Base-by-base conservation (phyloP, 2,888 invertebrate species). In the Blastobasis lacticolella region DNA sequence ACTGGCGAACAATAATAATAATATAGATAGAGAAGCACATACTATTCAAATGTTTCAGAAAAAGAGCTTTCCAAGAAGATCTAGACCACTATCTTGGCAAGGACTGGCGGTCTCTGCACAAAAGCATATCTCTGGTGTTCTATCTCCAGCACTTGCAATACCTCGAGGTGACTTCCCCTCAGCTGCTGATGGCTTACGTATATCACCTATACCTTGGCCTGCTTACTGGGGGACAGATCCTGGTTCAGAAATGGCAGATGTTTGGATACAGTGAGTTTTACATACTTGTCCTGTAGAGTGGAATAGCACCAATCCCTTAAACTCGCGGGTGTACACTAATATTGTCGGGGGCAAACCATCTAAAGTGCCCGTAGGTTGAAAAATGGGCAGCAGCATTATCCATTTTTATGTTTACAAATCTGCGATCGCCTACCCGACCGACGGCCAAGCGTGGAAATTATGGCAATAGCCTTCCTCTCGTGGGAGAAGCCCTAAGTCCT, bases 141-240 rank as follows among this genome's bases (percentile, higher is more conserved):
- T 95, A 95, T 67, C 64, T 95, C 44, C 88, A 90, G 47, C 93
- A 94, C 64, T 77, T 95, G 45, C 78, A 90, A 60, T 85, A 90
- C 53, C 75, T 94, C 6, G 91, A 93, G 66, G 84, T 89, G 50
- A 79, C 89, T 51, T 80, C 75, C 41, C 90, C 90, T 1, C 68
- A 71, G 50, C 73, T 94, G n/a, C 78, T 95, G 7, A 88, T 94
- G 72, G 94, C 94, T 0, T 95, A 94, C 70, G 91, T 94, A 7
- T 95, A 94, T 69, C 95, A 95, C 70, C 78, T 95, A 68, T 94
- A 95, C 66, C 89, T 95, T 90, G 95, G 94, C 0, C 74, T 95
- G 42, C 78, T 94, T 55, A 94, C 94, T 7, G 95, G 95, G 0
- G 95, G 94, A 0, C 94, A 94, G 73, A 92, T 95, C 60, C 73